A percentile compares a stretch with the other conserved stretches of the same genome.
phyloP scores from a whole-genome alignment of 1,140 invertebrate species.

The Caenorhabditis briggsae region DNA sequence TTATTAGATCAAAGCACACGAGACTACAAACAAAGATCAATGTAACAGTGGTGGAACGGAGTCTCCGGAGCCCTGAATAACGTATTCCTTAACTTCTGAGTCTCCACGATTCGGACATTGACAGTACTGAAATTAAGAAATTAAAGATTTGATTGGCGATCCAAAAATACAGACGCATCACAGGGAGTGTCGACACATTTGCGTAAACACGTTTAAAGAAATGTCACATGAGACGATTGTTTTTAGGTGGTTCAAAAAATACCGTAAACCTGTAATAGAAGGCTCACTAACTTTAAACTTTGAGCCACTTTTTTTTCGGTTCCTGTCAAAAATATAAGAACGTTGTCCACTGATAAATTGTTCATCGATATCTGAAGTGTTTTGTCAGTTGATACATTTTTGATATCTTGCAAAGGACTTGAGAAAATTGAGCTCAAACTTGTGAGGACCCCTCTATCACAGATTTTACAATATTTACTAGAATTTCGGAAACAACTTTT shows the following conservation, averaged over 20 bases:
- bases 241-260: not conserved
- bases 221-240: not conserved
- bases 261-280: no score
- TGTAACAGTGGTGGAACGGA: not conserved
- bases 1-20: conserved; percentile 29
- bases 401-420: not conserved
- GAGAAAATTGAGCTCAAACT: not conserved
- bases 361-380: no score
- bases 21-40: conserved; percentile 29
- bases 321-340: no score
- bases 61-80: not conserved
- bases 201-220: not conserved
- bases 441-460: no score
- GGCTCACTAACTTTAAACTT: not conserved
- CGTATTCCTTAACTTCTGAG: not conserved
- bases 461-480: no score
- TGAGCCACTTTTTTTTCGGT: no score
- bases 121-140: conserved; percentile 39
- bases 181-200: not conserved
- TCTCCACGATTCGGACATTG: conserved; percentile 27
- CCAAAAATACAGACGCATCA: not conserved
- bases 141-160: not conserved
- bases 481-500: no score
- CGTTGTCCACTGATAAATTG: no score
- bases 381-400: no score